A percentile compares a stretch with the other conserved stretches of the same genome.
Conservation (phyloP, 2,113 vertebrate species). For the Bagarius yarrelli region DNA sequence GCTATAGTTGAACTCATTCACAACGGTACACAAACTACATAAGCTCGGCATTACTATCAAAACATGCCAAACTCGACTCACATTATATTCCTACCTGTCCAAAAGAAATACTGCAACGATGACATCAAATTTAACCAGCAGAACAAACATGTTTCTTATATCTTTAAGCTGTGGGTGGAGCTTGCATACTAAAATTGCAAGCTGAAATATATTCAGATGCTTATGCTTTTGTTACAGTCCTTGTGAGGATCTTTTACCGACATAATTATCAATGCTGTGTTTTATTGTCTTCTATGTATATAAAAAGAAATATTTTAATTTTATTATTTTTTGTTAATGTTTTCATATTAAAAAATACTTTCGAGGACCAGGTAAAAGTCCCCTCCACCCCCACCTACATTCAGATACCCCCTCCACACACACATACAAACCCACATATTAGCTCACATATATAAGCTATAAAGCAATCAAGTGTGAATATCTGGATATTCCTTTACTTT, state of each 20-base stretch:
- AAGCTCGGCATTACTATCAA: too few relatives aligned
- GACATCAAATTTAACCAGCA: too few relatives aligned
- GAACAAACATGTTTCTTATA: too few relatives aligned
- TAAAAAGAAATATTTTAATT: too few relatives aligned
- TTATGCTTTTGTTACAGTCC: background rate
- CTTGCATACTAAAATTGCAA: conserved; percentile 3
- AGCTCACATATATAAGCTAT: background rate
- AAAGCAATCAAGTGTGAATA: background rate
- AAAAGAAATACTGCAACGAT: too few relatives aligned
- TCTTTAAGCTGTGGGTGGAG: background rate
- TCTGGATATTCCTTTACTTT: background rate
- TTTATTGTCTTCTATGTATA: too few relatives aligned
- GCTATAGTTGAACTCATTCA: too few relatives aligned
- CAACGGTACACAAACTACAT: too few relatives aligned
- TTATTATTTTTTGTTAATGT: too few relatives aligned
- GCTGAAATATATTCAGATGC: background rate
- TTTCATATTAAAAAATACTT: background rate
- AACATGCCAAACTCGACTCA: too few relatives aligned
- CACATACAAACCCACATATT: background rate
- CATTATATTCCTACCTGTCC: too few relatives aligned
- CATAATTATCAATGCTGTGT: background rate
- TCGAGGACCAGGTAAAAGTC: background rate
- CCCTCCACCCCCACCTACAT: background rate
- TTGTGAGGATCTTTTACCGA: background rate
- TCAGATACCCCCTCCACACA: background rate